Base-by-base conservation (phyloP, 30 jellyfish, hydroid and myxozoan genomes). In the Turritopsis dohrnii region DNA sequence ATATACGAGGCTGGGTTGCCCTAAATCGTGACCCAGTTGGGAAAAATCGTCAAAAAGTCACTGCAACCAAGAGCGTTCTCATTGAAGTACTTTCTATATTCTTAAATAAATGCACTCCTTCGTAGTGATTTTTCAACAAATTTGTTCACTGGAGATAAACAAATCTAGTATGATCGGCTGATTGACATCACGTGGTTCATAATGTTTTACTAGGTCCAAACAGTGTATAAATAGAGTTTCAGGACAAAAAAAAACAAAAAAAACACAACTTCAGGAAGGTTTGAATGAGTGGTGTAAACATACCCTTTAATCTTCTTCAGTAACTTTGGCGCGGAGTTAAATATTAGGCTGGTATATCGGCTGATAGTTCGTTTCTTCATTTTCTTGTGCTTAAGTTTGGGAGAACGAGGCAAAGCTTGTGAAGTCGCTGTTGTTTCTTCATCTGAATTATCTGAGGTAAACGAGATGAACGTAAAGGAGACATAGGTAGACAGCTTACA, bases 311-410 rank as follows among this genome's bases (percentile, higher is more conserved):
- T 84, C 75, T 96, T 73, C 71, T 94, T 94, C 71, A 94, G 85
- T 52, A 94, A 31, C 72, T 94, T 94, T 21, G 99, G 99, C 1
- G 99, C 99, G 9, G 99, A 88, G 71, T 85, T 94, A 66, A 94
- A 94, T 13, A 94, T 94, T 54, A 94, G 74, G 71, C 89, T 94
- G 41, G 99, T 94, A 85, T 94, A 94, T 74, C 89, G 88, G 84
- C 95, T 84, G 19, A 94, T 74, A 0, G 93, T 83, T 54, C 90
- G 76, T 54, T 88, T 74, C 85, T 87, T 90, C 1, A 90, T 74
- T 4, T 88, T 88, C 84, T 91, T 91, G 54, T 93, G 84, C 52
- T 66, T 27, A 13, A 0, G 54, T 29, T 74, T 74, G 54, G 83
- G 83, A n/a, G 83, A 74, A 24, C 83, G 54, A 29, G 65, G 26